phyloP scores from a whole-genome alignment of 2,113 vertebrate species.

The Perca fluviatilis region DNA sequence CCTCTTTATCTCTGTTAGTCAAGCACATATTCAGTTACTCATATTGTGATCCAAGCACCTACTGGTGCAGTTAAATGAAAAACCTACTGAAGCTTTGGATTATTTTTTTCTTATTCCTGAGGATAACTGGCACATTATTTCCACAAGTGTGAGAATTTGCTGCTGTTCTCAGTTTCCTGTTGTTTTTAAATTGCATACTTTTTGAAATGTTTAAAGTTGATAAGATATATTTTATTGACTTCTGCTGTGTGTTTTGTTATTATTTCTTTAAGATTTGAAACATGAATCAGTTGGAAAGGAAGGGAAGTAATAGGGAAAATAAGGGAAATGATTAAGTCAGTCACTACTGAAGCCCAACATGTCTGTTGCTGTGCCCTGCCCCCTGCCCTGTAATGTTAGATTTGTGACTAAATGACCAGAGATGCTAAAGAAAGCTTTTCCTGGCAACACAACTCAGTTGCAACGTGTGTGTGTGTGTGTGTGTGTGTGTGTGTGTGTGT shows the following conservation, averaged over 20 bases:
- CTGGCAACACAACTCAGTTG: constrained; percentile 25
- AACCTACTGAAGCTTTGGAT: not conserved
- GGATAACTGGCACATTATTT: not conserved
- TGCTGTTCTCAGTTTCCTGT: not conserved
- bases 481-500: not conserved
- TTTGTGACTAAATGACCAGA: constrained; percentile 26
- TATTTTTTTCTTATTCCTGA: not conserved
- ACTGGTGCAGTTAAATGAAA: not conserved
- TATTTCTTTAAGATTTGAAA: not conserved
- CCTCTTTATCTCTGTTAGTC: constrained; percentile 8
- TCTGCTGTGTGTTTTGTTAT: not conserved
- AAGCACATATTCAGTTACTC: not conserved
- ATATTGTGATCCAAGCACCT: not conserved
- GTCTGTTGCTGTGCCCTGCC: not conserved
- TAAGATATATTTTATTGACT: not conserved
- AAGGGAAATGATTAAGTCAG: not conserved
- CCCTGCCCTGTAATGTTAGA: constrained; percentile 14
- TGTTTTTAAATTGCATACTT: not conserved
- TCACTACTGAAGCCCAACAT: not conserved
- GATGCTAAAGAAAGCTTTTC: constrained; percentile 38
- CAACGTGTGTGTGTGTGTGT: constrained; percentile 17
- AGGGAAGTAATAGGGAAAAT: not conserved
- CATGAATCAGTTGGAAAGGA: not conserved
- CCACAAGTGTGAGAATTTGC: not conserved
- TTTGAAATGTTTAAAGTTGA: not conserved